Conservation (phyloP, 2,888 invertebrate genomes). For the Teinopalpus imperialis region DNA sequence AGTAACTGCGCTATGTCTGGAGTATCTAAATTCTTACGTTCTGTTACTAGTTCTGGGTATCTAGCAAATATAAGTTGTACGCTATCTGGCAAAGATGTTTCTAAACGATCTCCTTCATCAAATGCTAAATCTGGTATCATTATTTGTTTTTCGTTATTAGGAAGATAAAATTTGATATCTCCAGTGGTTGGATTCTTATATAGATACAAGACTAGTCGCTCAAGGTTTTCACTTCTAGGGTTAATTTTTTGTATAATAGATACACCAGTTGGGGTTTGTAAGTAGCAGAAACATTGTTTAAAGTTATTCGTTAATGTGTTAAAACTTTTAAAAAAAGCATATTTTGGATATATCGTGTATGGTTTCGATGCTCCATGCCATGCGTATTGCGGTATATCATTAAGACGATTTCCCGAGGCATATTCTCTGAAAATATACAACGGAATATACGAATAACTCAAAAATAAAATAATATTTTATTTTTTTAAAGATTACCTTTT, state of each 20-base stretch:
- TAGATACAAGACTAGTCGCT: slow-evolving; percentile 53
- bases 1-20: not conserved
- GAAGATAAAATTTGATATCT: slow-evolving; percentile 44
- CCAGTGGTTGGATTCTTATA: slow-evolving; percentile 41
- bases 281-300: slow-evolving; percentile 41
- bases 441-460: too few relatives aligned
- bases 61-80: slow-evolving; percentile 4
- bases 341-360: not conserved
- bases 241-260: slow-evolving; percentile 37
- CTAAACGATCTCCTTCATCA: slow-evolving; percentile 37
- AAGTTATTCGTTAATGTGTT: slow-evolving; percentile 3
- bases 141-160: slow-evolving; percentile 46
- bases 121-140: slow-evolving; percentile 50
- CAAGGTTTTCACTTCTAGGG: slow-evolving; percentile 30
- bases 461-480: too few relatives aligned
- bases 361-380: not conserved
- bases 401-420: too few relatives aligned
- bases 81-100: not conserved
- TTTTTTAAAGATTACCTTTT: too few relatives aligned
- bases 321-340: not conserved
- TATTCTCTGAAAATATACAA: too few relatives aligned
- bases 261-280: slow-evolving; percentile 19
- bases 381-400: too few relatives aligned
- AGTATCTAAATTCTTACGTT: not conserved
- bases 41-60: slow-evolving; percentile 7